These are phyloP conservation scores for Drosophila limbata DNA, from an alignment of 2,888 invertebrate genomes.

Conservation along the genomic window DNA sequence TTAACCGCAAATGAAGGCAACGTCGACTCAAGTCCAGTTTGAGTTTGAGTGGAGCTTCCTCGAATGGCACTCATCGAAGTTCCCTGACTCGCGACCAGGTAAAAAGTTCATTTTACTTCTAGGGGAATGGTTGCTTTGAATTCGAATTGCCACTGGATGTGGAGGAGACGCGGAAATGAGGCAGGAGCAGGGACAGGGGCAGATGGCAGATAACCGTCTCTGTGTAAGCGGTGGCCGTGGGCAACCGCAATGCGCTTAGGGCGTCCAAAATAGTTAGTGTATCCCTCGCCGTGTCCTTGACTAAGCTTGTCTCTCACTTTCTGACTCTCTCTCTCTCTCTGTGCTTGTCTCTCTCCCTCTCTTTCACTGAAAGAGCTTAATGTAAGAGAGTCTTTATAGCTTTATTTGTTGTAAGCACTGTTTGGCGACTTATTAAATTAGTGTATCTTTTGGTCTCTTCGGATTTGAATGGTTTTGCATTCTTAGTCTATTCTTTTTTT, in stretches of 20 bases:
- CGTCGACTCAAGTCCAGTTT: conserved; percentile 16
- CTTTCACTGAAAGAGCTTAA: conserved; percentile 10
- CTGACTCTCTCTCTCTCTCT: not conserved
- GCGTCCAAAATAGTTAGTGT: conserved; percentile 17
- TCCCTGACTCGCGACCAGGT: conserved; percentile 58
- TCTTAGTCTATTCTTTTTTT: not conserved
- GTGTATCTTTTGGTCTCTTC: conserved; percentile 30
- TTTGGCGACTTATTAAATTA: conserved; percentile 63
- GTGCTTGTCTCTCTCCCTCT: not conserved
- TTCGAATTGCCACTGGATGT: conserved; percentile 16
- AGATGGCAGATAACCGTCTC: not conserved
- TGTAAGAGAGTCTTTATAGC: conserved; percentile 32
- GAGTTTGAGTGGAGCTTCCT: conserved; percentile 3
- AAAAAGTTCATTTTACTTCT: conserved; percentile 47
- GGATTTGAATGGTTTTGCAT: conserved; percentile 22
- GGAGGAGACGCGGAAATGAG: too few species aligned
- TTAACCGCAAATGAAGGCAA: conserved; percentile 70
- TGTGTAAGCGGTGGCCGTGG: conserved; percentile 12
- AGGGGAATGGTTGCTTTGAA: not conserved
- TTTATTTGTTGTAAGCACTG: conserved; percentile 42
- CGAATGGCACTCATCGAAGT: conserved; percentile 52
- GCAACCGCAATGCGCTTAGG: conserved; percentile 39
- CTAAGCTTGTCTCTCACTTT: not conserved
- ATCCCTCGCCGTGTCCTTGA: conserved; percentile 13
- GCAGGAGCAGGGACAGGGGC: too few species aligned